Percentiles rank a stretch among this genome's conserved stretches.
Conservation (phyloP, 1,140 invertebrate genomes). For the Adelges cooleyi region DNA sequence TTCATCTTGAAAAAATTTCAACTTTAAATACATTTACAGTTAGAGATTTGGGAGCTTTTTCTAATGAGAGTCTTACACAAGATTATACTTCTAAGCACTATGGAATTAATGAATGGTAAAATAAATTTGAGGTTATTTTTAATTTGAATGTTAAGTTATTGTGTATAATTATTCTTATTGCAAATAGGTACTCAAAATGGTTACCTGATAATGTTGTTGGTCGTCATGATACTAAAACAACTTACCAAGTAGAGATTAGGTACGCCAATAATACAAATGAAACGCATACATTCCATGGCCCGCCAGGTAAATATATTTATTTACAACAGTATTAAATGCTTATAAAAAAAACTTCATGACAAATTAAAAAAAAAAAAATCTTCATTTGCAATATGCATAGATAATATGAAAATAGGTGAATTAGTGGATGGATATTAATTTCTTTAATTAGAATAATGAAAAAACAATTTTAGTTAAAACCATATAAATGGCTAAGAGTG, state of each 20-base stretch:
- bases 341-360: too few relatives aligned
- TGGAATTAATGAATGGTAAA: constrained; percentile 83
- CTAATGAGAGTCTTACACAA: constrained; percentile 53
- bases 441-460: too few relatives aligned
- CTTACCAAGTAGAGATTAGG: constrained; percentile 77
- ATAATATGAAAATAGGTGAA: too few relatives aligned
- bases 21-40: constrained; percentile 78
- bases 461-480: too few relatives aligned
- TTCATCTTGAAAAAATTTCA: constrained; percentile 81
- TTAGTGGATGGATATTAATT: too few relatives aligned
- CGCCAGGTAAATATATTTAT: constrained; percentile 47
- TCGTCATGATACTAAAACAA: constrained; percentile 87
- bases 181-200: constrained; percentile 69
- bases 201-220: constrained; percentile 71
- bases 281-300: constrained; percentile 87
- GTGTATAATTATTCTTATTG: constrained; percentile 28
- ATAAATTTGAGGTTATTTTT: constrained; percentile 30
- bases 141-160: not conserved
- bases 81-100: constrained; percentile 89
- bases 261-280: constrained; percentile 94
- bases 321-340: too few relatives aligned
- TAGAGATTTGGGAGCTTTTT: constrained; percentile 70
- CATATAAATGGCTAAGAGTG: too few relatives aligned
- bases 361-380: too few relatives aligned
- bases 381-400: too few relatives aligned